Evolutionary conservation across 2,113 vertebrate species (phyloP).

Genomic region (Rhombomys opimus): DNA sequence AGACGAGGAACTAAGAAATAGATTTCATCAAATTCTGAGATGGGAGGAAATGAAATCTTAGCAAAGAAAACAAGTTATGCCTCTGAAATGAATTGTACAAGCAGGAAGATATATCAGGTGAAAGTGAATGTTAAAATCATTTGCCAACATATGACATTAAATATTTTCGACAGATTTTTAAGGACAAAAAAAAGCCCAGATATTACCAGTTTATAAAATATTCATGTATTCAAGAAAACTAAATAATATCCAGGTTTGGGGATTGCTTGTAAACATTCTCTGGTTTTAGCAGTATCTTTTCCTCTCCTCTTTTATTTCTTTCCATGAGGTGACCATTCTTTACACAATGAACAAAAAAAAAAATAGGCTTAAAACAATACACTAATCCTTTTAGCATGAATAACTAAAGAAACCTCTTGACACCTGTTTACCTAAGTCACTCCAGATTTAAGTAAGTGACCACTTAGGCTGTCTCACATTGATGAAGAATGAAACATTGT

Average conservation of each 20-base stretch:
- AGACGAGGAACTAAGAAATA: constrained; percentile 88
- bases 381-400: constrained; percentile 24
- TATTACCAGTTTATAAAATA: constrained; percentile 80
- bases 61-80: constrained; percentile 89
- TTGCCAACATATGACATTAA: constrained; percentile 83
- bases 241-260: constrained; percentile 67
- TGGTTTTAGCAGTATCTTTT: neutral
- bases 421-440: constrained; percentile 31
- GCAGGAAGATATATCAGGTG: constrained; percentile 83
- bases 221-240: constrained; percentile 69
- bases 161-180: constrained; percentile 73
- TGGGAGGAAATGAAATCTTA: constrained; percentile 91
- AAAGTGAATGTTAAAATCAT: constrained; percentile 88
- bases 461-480: neutral
- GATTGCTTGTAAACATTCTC: constrained; percentile 50
- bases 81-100: constrained; percentile 86
- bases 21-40: constrained; percentile 90
- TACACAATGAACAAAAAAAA: neutral
- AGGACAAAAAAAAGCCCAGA: constrained; percentile 35
- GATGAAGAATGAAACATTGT: constrained; percentile 6
- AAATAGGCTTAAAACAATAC: neutral
- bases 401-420: neutral
- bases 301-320: neutral
- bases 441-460: constrained; percentile 57
- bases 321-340: neutral